A percentile compares a stretch with the other conserved stretches of the same genome.
Evolutionary conservation across 2,888 invertebrate species (phyloP).

Genomic region (Sympetrum striolatum): DNA sequence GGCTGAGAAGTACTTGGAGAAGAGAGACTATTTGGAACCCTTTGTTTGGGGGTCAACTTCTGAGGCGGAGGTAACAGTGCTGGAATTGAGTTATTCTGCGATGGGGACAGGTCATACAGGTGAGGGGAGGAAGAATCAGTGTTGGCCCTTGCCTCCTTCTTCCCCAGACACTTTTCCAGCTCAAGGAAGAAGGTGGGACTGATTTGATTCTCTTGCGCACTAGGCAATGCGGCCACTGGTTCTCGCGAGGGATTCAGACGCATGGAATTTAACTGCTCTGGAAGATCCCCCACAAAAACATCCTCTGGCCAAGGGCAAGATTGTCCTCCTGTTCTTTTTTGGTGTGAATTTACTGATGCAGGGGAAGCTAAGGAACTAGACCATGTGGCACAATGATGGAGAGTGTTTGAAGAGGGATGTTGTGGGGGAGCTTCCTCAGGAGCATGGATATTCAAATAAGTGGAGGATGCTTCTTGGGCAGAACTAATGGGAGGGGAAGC

Average conservation of each 20-base stretch:
- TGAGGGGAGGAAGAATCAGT: constrained; percentile 52
- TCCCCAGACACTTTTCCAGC: constrained; percentile 68
- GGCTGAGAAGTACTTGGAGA: not conserved
- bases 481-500: constrained; percentile 54
- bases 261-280: not conserved
- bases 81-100: constrained; percentile 56
- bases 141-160: constrained; percentile 60
- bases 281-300: not conserved
- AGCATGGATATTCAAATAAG: constrained; percentile 44
- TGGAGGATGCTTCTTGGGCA: constrained; percentile 53
- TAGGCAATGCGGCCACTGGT: constrained; percentile 40
- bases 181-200: constrained; percentile 67
- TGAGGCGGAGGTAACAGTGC: constrained; percentile 62
- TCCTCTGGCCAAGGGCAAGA: not conserved
- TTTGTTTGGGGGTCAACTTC: constrained; percentile 53
- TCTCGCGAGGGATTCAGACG: not conserved
- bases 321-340: not conserved
- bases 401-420: not conserved
- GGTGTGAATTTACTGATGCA: not conserved
- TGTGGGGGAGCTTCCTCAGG: not conserved
- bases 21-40: not conserved
- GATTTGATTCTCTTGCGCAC: constrained; percentile 57
- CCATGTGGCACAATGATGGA: not conserved
- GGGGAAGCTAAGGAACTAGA: not conserved
- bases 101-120: not conserved